A percentile compares a stretch with the other conserved stretches of the same genome.
Evolutionary conservation across 2,888 invertebrate species (phyloP).

Genomic region (Melanchra persicariae): DNA sequence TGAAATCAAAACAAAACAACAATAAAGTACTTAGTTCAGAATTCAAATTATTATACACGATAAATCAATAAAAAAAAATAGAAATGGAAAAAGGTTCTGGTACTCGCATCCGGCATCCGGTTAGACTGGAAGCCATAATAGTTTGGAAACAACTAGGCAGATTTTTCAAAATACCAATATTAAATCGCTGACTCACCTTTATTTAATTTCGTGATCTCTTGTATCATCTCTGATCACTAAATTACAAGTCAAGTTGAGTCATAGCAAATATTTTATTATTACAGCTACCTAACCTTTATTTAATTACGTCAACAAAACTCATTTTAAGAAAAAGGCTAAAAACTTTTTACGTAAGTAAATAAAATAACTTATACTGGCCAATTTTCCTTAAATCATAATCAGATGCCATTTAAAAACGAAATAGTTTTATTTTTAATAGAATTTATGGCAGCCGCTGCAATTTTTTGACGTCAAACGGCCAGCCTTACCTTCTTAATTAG

Average conservation of each 20-base stretch:
- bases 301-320: neutral
- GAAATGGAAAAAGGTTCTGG: no score
- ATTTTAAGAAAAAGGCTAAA: neutral
- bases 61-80: no score
- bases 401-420: constrained; percentile 7
- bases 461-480: constrained; percentile 19
- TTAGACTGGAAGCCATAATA: no score
- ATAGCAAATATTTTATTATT: neutral
- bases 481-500: neutral
- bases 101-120: no score
- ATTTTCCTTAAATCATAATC: neutral
- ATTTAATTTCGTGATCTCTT: neutral
- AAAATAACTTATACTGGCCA: neutral
- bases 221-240: neutral
- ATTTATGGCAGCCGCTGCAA: neutral
- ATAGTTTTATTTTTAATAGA: neutral
- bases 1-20: no score
- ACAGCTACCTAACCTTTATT: no score
- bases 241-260: neutral
- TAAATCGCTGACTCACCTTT: neutral
- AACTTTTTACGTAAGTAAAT: neutral
- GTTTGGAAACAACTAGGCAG: no score
- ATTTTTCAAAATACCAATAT: neutral
- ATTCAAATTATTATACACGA: no score
- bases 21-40: no score